Evolutionary conservation across 2,113 vertebrate species (phyloP).

Genomic region (Oryzias woworae): DNA sequence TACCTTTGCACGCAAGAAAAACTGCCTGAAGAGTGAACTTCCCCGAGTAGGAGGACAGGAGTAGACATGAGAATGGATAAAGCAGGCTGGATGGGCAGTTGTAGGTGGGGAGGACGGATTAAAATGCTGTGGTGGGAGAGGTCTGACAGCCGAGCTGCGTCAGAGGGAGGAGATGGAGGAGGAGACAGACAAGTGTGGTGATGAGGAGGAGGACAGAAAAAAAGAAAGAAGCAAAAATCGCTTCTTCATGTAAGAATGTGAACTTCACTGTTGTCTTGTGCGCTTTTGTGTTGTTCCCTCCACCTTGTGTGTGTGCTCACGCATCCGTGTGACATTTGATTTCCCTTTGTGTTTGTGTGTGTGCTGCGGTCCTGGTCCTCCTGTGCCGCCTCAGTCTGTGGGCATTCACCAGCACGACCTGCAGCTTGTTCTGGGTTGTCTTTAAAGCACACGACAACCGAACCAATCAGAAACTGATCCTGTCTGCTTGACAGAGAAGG

Average conservation of each 20-base stretch:
- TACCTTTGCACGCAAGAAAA: not conserved
- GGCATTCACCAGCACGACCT: slow-evolving; percentile 9
- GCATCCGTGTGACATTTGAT: slow-evolving; percentile 42
- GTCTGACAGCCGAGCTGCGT: slow-evolving; percentile 68
- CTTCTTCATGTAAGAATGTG: slow-evolving; percentile 79
- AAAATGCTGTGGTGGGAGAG: slow-evolving; percentile 61
- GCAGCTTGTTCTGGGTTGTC: slow-evolving; percentile 18
- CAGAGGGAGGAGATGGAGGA: slow-evolving; percentile 67
- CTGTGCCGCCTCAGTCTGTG: too few relatives aligned
- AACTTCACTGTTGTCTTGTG: slow-evolving; percentile 48
- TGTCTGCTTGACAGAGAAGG: too few relatives aligned
- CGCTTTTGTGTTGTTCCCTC: slow-evolving; percentile 37
- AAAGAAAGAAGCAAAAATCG: slow-evolving; percentile 66
- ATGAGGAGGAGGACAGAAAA: slow-evolving; percentile 48
- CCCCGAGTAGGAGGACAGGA: slow-evolving; percentile 43
- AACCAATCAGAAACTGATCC: not conserved
- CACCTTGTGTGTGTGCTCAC: slow-evolving; percentile 38
- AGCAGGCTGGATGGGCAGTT: slow-evolving; percentile 14
- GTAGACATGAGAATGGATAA: slow-evolving; percentile 21
- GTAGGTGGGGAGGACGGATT: slow-evolving; percentile 6
- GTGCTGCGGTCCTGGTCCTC: too few relatives aligned
- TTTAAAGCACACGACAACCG: not conserved
- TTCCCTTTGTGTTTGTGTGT: slow-evolving; percentile 18
- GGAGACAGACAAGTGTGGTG: slow-evolving; percentile 66
- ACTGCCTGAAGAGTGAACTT: slow-evolving; percentile 26